Evolutionary conservation across 2,888 invertebrate genomes (phyloP).

Genomic region (Hypomecis atomaria): DNA sequence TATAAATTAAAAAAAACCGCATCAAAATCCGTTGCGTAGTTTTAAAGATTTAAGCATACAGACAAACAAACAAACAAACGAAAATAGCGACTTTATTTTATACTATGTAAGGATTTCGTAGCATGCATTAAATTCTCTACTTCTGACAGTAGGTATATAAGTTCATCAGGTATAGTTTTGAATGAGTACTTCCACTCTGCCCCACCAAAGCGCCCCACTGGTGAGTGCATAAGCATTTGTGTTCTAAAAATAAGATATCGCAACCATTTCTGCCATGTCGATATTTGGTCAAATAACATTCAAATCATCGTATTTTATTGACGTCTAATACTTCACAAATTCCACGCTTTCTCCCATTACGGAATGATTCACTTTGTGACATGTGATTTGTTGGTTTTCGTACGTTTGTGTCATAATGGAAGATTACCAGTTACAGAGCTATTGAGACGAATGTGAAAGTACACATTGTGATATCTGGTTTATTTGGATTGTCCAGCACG

Average conservation of each 20-base stretch:
- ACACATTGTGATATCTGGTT: slow-evolving; percentile 15
- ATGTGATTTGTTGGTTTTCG: slow-evolving; percentile 24
- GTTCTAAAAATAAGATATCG: not conserved
- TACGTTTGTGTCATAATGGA: slow-evolving; percentile 22
- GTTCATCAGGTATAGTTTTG: too few species aligned
- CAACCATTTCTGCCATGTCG: not conserved
- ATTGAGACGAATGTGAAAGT: slow-evolving; percentile 27
- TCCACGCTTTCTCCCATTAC: slow-evolving; percentile 32
- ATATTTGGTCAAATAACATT: slow-evolving; percentile 3
- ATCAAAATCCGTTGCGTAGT: too few species aligned
- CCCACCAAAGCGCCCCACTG: too few species aligned
- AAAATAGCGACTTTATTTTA: too few species aligned
- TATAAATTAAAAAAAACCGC: too few species aligned
- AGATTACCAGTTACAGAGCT: slow-evolving; percentile 28
- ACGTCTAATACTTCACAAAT: slow-evolving; percentile 22
- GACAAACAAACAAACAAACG: too few species aligned
- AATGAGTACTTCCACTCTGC: too few species aligned
- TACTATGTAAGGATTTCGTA: too few species aligned
- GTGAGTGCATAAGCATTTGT: not conserved
- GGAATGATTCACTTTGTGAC: slow-evolving; percentile 26
- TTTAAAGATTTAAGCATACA: too few species aligned
- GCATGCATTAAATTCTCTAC: too few species aligned
- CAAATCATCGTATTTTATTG: slow-evolving; percentile 29
- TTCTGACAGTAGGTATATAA: too few species aligned
- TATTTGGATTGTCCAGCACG: slow-evolving; percentile 11